Conservation (phyloP, 2,113 vertebrate genomes). For the Asarcornis scutulata region DNA sequence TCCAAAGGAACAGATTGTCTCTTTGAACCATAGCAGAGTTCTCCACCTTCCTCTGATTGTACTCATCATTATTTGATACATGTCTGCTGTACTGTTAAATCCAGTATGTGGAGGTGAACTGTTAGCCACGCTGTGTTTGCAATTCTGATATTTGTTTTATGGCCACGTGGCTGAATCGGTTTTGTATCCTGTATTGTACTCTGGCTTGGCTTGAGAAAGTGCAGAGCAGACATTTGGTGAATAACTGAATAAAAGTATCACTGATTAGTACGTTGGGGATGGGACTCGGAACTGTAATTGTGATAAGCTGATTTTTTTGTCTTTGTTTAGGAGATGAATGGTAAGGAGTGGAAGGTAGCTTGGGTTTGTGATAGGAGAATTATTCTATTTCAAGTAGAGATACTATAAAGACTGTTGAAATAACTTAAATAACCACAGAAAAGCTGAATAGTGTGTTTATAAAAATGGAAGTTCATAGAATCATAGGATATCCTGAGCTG, state of each 20-base stretch:
- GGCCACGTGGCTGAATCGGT: background rate
- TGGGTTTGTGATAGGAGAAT: background rate
- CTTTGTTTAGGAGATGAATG: background rate
- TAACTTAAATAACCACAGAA: background rate
- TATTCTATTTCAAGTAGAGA: background rate
- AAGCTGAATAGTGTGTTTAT: background rate
- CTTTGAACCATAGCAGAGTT: background rate
- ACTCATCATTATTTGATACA: background rate
- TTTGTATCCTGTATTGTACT: background rate
- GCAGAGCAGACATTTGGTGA: background rate
- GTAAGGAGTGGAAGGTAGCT: background rate
- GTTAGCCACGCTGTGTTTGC: background rate
- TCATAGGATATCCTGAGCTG: no score
- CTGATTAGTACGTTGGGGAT: background rate
- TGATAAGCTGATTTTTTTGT: background rate
- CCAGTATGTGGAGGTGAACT: background rate
- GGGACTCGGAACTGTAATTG: background rate
- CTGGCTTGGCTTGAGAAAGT: background rate
- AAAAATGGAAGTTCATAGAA: background rate
- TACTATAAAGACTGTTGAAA: background rate
- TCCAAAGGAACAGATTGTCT: background rate
- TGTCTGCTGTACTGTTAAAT: background rate
- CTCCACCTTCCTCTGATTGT: background rate
- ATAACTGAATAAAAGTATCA: background rate
- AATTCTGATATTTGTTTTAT: background rate